Evolutionary conservation across 2,888 invertebrate species (phyloP).

Genomic region (Synergus japonicus): DNA sequence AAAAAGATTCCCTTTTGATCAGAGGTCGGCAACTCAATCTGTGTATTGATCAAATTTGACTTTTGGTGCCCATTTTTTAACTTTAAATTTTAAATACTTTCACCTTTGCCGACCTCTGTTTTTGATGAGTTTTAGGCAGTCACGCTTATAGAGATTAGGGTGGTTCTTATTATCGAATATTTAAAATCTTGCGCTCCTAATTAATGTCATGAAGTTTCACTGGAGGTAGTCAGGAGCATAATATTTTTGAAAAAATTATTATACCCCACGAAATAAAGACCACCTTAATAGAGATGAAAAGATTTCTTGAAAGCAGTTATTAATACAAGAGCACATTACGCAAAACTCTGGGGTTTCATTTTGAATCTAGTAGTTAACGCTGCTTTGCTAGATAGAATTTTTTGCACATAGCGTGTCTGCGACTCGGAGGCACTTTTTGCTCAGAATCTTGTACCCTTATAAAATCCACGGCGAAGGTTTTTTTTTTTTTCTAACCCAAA

Average conservation of each 20-base stretch:
- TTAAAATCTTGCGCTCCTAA: too few species aligned
- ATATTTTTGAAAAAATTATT: too few species aligned
- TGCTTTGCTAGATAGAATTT: conserved; percentile 65
- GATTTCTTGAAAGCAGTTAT: conserved; percentile 1
- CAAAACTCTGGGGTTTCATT: conserved; percentile 43
- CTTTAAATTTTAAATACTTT: conserved; percentile 3
- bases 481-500: background rate
- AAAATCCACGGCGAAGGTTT: background rate
- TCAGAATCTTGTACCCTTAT: conserved; percentile 5
- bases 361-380: conserved; percentile 61
- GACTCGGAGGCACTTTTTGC: background rate
- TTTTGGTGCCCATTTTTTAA: conserved; percentile 20
- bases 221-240: too few species aligned
- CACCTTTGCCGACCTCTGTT: conserved; percentile 27
- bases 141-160: conserved; percentile 57
- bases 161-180: too few species aligned
- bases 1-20: conserved; percentile 55
- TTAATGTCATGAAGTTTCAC: too few species aligned
- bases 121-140: conserved; percentile 63
- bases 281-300: background rate
- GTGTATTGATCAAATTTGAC: conserved; percentile 14
- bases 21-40: conserved; percentile 26
- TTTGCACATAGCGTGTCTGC: conserved; percentile 50
- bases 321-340: conserved; percentile 13
- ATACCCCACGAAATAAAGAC: too few species aligned